Conservation (phyloP, 2,797 vertebrate genomes). For the Tinamus major region DNA sequence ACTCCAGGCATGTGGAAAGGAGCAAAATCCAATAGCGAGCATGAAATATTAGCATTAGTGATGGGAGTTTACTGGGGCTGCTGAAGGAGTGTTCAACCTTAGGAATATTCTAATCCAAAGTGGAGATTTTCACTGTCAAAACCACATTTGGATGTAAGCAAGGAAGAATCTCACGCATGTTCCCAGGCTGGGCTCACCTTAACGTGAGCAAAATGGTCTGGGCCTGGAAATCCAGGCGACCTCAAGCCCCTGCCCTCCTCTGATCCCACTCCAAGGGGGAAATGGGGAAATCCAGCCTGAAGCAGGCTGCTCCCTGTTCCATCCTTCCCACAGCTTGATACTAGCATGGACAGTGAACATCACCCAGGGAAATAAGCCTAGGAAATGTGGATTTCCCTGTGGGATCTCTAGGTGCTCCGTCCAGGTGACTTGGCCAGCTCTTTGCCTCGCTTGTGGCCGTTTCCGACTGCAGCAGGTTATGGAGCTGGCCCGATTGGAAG, state of each 20-base stretch:
- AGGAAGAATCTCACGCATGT: accelerated
- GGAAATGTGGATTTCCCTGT: neutral
- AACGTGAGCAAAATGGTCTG: accelerated
- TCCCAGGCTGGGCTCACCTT: neutral
- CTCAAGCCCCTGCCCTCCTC: neutral
- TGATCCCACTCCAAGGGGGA: neutral
- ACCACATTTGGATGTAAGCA: accelerated
- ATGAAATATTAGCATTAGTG: accelerated
- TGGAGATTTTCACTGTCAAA: neutral
- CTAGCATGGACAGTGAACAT: neutral
- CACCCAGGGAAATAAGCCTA: accelerated
- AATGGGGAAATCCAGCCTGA: neutral
- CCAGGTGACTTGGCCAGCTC: too few relatives aligned
- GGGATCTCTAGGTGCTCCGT: neutral
- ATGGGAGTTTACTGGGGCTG: too few relatives aligned
- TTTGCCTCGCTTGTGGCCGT: too few relatives aligned
- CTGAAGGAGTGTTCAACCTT: neutral
- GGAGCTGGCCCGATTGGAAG: neutral
- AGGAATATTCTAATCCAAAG: neutral
- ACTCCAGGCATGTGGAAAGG: neutral
- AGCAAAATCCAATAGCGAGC: neutral
- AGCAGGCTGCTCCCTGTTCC: neutral
- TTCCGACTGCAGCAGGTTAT: neutral
- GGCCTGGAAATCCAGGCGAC: neutral
- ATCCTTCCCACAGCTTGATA: neutral